phyloP scores from a whole-genome alignment of 2,113 vertebrate species.

The Neotragus pygmaeus region DNA sequence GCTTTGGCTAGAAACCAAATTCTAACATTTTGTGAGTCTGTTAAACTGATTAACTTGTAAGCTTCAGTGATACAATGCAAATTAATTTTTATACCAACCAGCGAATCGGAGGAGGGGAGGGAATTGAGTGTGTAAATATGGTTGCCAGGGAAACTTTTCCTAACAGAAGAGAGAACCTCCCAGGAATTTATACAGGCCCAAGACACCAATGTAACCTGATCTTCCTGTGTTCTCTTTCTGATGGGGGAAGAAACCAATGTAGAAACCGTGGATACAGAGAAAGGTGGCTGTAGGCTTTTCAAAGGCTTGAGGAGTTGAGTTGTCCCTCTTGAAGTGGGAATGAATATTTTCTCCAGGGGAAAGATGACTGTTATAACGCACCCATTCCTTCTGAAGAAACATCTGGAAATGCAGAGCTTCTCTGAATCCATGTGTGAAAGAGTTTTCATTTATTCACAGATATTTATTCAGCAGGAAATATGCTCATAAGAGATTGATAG shows the following conservation, averaged over 20 bases:
- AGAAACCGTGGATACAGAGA: background rate
- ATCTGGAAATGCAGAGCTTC: background rate
- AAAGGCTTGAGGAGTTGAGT: background rate
- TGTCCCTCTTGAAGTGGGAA: background rate
- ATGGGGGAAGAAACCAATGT: background rate
- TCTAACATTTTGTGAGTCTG: constrained; percentile 11
- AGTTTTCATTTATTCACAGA: background rate
- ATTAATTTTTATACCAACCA: constrained; percentile 49
- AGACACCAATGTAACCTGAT: constrained; percentile 13
- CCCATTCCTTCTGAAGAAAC: background rate
- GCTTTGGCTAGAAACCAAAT: background rate
- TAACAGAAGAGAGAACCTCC: constrained; percentile 41
- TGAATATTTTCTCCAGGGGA: background rate
- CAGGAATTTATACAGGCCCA: constrained; percentile 2
- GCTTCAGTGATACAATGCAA: constrained; percentile 10
- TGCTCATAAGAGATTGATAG: background rate
- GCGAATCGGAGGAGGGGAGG: constrained; percentile 22
- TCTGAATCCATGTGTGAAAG: background rate
- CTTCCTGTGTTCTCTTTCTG: constrained; percentile 30
- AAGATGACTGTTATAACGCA: background rate
- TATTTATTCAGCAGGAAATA: background rate
- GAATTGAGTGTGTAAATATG: constrained; percentile 30
- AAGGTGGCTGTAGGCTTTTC: background rate
- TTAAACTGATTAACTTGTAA: constrained; percentile 46
- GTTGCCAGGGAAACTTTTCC: constrained; percentile 49